Evolutionary conservation across 2,797 vertebrate species (phyloP).

Genomic region (Catostomus latipinnis): DNA sequence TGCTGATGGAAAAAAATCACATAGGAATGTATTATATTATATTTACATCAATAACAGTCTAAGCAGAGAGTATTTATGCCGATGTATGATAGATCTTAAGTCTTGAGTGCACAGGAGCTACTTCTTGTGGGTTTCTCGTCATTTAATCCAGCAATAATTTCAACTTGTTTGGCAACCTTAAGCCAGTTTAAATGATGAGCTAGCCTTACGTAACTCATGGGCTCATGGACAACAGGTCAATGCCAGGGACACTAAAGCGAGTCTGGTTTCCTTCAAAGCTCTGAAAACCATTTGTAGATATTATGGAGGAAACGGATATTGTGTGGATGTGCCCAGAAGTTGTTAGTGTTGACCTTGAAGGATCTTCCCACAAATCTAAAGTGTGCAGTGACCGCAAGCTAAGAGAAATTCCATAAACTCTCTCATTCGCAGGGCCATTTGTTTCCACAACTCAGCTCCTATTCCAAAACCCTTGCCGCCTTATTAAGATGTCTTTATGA

Average conservation of each 20-base stretch:
- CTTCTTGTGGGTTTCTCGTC: slow-evolving; percentile 10
- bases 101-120: neutral
- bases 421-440: slow-evolving; percentile 38
- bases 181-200: neutral
- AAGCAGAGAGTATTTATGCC: too few species aligned
- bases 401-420: slow-evolving; percentile 24
- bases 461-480: slow-evolving; percentile 30
- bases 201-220: too few species aligned
- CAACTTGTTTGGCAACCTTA: slow-evolving; percentile 9
- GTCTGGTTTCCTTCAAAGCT: slow-evolving; percentile 63
- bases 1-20: neutral
- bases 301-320: slow-evolving; percentile 72
- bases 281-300: slow-evolving; percentile 69
- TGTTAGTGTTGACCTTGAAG: slow-evolving; percentile 76
- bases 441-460: slow-evolving; percentile 48
- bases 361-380: slow-evolving; percentile 67
- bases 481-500: slow-evolving; percentile 34
- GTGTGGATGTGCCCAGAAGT: slow-evolving; percentile 67
- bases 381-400: slow-evolving; percentile 11
- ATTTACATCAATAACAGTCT: neutral
- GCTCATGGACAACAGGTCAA: slow-evolving; percentile 2
- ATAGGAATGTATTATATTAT: neutral
- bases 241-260: slow-evolving; percentile 59
- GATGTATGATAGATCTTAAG: neutral
- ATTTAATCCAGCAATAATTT: slow-evolving; percentile 17